Evolutionary conservation across 1,140 invertebrate genomes (phyloP), one percentile per base, ranked within the genome.

Genomic region (Drosophila chauvacae): DNA sequence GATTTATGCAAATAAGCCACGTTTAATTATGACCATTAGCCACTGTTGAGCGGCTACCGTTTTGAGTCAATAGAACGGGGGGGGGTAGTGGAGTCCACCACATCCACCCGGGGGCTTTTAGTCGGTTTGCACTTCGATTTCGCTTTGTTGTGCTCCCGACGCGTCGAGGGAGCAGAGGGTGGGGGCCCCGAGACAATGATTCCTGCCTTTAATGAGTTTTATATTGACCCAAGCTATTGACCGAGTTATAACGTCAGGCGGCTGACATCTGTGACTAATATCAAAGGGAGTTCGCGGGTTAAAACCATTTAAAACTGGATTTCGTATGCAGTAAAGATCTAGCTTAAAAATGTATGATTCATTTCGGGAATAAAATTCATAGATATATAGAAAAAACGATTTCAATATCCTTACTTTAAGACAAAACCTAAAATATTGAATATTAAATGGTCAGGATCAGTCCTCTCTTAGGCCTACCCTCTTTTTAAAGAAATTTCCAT

Each of bases 31-130:
- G 82, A 72, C 64, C 83, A 86, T 86, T 86, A 86, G 83, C 83
- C 83, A 87, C 83, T 86, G 83, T 86, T 86, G 75, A 86, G 82
- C 81, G 81, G 81, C 82, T 86, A 81, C 82, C 82, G 82, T 86
- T 86, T 86, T 74, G 68, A 86, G 78, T 86, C 82, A 85, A 85
- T 78, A 86, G 18, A 42, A n/a, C 16, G n/a, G 20, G 59, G 58
- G 59, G 58, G 37, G 62, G 23, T 35, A 45, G 65, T 23, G 35
- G 35, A 57, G 42, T 35, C 33, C 18, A 20, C 51, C 51, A 39
- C 11, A 9, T 23, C 37, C 45, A 28, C 30, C 63, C 70, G 68
- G 41, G 68, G 68, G 68, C 69, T 84, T 68, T 64, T 57, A 64
- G 69, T 72, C 65, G 66, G 69, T 71, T 71, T 70, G 50, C 47